Conservation (phyloP, 2,113 vertebrate genomes). For the Tachycineta bicolor region DNA sequence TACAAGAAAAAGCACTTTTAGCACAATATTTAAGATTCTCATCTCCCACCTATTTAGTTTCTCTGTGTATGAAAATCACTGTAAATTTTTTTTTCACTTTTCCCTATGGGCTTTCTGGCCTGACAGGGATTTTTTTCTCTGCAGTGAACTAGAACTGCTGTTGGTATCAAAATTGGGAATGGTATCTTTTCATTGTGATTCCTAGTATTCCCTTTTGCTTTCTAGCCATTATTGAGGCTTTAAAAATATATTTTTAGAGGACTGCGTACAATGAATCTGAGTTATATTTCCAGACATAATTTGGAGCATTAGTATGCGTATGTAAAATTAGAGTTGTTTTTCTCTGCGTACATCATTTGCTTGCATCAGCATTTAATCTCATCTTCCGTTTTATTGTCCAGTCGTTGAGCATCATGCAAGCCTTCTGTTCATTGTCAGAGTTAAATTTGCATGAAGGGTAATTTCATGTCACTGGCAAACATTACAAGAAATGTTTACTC, state of each 20-base stretch:
- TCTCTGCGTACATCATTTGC: neutral
- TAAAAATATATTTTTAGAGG: neutral
- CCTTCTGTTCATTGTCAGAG: conserved; percentile 13
- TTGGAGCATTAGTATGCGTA: neutral
- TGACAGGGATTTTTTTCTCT: neutral
- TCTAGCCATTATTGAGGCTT: neutral
- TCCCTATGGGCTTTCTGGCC: neutral
- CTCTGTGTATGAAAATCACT: neutral
- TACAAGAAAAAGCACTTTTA: neutral
- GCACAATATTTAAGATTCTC: no score
- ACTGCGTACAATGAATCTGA: neutral
- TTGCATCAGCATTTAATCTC: conserved; percentile 48
- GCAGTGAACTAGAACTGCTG: neutral
- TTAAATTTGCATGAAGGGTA: neutral
- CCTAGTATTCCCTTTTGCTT: neutral
- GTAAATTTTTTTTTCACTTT: neutral
- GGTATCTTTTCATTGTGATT: neutral
- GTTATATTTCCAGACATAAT: neutral
- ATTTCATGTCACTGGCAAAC: neutral
- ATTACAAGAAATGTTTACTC: neutral
- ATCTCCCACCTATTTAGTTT: neutral
- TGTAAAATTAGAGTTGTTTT: neutral
- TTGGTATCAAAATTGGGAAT: neutral
- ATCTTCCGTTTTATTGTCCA: neutral
- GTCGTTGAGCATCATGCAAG: neutral